phyloP scores from a whole-genome alignment of 2,888 invertebrate species.

The Tricholauxania praeusta region DNA sequence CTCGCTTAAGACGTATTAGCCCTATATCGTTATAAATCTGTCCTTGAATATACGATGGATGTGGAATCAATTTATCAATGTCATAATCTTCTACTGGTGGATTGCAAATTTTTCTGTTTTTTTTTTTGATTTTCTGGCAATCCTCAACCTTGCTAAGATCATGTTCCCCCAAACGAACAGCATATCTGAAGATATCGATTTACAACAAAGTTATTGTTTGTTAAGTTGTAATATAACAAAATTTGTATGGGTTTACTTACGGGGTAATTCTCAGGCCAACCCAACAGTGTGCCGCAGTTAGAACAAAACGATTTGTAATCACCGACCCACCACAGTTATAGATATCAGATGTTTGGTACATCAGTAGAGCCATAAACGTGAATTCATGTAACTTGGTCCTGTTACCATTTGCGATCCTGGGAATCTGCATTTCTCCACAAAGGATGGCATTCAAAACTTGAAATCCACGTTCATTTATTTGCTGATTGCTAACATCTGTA shows the following conservation, averaged over 20 bases:
- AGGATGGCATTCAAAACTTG: slow-evolving; percentile 46
- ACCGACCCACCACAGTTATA: slow-evolving; percentile 66
- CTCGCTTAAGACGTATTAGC: slow-evolving; percentile 68
- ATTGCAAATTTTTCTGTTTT: slow-evolving; percentile 57
- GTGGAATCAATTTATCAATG: slow-evolving; percentile 65
- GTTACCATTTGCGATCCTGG: slow-evolving; percentile 74
- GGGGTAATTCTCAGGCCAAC: slow-evolving; percentile 44
- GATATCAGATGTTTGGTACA: slow-evolving; percentile 66
- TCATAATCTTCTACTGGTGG: slow-evolving; percentile 66
- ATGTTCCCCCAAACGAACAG: slow-evolving; percentile 68
- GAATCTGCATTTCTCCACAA: slow-evolving; percentile 72
- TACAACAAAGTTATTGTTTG: not conserved
- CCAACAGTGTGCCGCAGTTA: slow-evolving; percentile 64
- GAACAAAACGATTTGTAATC: slow-evolving; percentile 57
- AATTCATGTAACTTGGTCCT: slow-evolving; percentile 74
- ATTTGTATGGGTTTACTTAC: slow-evolving; percentile 47
- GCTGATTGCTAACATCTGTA: not conserved
- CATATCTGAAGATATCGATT: slow-evolving; percentile 51
- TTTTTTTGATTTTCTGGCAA: slow-evolving; percentile 57
- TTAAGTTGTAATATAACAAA: not conserved
- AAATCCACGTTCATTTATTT: slow-evolving; percentile 46
- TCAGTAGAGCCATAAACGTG: slow-evolving; percentile 83
- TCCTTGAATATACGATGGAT: slow-evolving; percentile 69
- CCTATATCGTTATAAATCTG: slow-evolving; percentile 72
- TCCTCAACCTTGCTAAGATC: slow-evolving; percentile 57